phyloP scores from a whole-genome alignment of 1,140 invertebrate species.

The Heliconius melpomene region DNA sequence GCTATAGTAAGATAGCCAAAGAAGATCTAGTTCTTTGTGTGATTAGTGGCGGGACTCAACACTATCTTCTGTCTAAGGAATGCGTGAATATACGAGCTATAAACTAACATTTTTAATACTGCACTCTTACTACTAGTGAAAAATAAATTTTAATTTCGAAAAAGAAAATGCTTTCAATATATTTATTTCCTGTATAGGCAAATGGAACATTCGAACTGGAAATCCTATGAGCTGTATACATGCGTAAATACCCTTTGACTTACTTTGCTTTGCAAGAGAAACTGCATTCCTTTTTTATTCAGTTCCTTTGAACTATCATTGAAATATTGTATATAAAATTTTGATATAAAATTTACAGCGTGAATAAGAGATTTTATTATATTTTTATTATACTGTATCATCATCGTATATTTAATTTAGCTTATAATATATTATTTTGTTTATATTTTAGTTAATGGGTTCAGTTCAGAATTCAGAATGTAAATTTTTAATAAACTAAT shows the following conservation, averaged over 20 bases:
- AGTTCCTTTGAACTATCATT: background rate
- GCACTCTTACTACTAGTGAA: background rate
- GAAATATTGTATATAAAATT: background rate
- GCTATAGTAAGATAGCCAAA: too few relatives aligned
- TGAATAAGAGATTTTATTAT: background rate
- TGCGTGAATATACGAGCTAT: too few relatives aligned
- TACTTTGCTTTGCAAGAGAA: slow-evolving; percentile 21
- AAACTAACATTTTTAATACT: too few relatives aligned
- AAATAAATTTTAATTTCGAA: slow-evolving; percentile 1
- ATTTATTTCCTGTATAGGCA: slow-evolving; percentile 15
- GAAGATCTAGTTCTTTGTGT: too few relatives aligned
- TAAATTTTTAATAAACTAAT: too few relatives aligned
- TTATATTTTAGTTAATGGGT: background rate
- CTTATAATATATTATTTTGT: too few relatives aligned
- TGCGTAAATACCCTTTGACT: slow-evolving; percentile 46
- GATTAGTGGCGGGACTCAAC: too few relatives aligned
- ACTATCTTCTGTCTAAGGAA: too few relatives aligned
- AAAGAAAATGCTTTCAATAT: slow-evolving; percentile 5
- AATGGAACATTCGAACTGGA: slow-evolving; percentile 35
- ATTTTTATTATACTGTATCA: too few relatives aligned
- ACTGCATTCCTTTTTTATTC: slow-evolving; percentile 20
- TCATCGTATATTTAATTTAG: too few relatives aligned
- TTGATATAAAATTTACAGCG: background rate
- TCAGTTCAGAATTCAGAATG: too few relatives aligned
- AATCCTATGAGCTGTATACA: slow-evolving; percentile 41